Evolutionary conservation across 1,140 invertebrate genomes (phyloP).

Genomic region (Solenopsis invicta): DNA sequence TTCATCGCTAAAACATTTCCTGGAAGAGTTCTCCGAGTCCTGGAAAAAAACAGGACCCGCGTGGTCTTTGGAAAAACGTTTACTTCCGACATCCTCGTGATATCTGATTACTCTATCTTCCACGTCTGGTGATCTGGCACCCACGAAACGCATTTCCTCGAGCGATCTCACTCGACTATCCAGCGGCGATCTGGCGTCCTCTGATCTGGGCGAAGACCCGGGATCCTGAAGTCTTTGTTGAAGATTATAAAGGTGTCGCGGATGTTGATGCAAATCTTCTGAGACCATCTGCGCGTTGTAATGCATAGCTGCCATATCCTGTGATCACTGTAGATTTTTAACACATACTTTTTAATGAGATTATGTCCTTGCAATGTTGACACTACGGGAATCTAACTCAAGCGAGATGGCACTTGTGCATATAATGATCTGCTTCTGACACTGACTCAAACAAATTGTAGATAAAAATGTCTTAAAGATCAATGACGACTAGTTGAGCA

Average conservation of each 20-base stretch:
- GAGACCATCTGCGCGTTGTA: constrained; percentile 81
- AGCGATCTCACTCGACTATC: constrained; percentile 57
- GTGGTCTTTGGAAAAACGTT: constrained; percentile 66
- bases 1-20: constrained; percentile 69
- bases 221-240: constrained; percentile 75
- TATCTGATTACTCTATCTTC: constrained; percentile 71
- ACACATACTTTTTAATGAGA: constrained; percentile 30
- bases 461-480: background rate
- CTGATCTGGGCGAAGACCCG: constrained; percentile 77
- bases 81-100: constrained; percentile 65
- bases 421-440: background rate
- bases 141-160: constrained; percentile 62
- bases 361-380: background rate
- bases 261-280: constrained; percentile 80
- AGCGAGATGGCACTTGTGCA: constrained; percentile 2
- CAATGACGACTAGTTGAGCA: background rate
- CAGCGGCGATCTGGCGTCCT: constrained; percentile 70
- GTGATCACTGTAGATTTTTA: constrained; percentile 33
- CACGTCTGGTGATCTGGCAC: constrained; percentile 65
- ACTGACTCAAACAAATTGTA: constrained; percentile 16
- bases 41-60: constrained; percentile 55
- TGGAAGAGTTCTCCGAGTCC: constrained; percentile 52
- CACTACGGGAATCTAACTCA: constrained; percentile 1
- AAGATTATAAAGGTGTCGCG: constrained; percentile 75
- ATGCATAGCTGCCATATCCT: constrained; percentile 82